These are phyloP conservation scores for Drosophila nigrodunni DNA, from an alignment of 1,140 invertebrate species.

Conservation along the genomic window DNA sequence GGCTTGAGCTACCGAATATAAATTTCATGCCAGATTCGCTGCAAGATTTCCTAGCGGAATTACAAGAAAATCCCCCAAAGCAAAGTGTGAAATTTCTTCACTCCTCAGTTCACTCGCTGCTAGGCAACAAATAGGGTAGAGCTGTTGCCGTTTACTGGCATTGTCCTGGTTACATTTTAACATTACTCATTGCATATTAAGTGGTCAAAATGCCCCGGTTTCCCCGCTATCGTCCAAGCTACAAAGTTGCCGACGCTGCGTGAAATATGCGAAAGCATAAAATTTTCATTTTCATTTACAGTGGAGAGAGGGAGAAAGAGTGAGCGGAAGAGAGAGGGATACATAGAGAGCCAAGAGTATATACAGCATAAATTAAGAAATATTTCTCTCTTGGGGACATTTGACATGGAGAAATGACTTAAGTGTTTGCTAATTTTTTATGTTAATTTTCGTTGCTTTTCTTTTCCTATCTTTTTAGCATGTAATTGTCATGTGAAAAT, in stretches of 20 bases:
- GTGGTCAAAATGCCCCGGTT: constrained; percentile 59
- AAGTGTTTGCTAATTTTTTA: constrained; percentile 65
- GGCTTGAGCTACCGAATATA: constrained; percentile 67
- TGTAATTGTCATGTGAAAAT: constrained; percentile 39
- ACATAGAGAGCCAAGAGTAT: constrained; percentile 7
- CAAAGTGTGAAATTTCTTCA: constrained; percentile 6
- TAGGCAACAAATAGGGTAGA: constrained; percentile 2
- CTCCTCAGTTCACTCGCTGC: background rate
- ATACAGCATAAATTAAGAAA: constrained; percentile 70
- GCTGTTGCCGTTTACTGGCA: constrained; percentile 47
- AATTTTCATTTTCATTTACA: constrained; percentile 44
- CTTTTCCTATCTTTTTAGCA: background rate
- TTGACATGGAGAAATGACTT: constrained; percentile 43
- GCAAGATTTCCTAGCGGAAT: constrained; percentile 48
- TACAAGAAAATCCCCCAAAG: constrained; percentile 4
- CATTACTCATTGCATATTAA: constrained; percentile 80
- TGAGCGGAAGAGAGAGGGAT: too few relatives aligned
- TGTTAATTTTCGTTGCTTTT: constrained; percentile 52
- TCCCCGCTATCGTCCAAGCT: background rate
- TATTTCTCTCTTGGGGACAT: constrained; percentile 63
- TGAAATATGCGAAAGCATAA: constrained; percentile 61
- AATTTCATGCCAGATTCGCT: constrained; percentile 65
- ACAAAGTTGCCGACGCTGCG: constrained; percentile 42
- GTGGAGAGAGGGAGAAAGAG: too few relatives aligned
- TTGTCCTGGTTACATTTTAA: constrained; percentile 81